A percentile compares a stretch with the other conserved stretches of the same genome.
Evolutionary conservation across 1,140 invertebrate species (phyloP).

Genomic region (Lordiphosa clarofinis): DNA sequence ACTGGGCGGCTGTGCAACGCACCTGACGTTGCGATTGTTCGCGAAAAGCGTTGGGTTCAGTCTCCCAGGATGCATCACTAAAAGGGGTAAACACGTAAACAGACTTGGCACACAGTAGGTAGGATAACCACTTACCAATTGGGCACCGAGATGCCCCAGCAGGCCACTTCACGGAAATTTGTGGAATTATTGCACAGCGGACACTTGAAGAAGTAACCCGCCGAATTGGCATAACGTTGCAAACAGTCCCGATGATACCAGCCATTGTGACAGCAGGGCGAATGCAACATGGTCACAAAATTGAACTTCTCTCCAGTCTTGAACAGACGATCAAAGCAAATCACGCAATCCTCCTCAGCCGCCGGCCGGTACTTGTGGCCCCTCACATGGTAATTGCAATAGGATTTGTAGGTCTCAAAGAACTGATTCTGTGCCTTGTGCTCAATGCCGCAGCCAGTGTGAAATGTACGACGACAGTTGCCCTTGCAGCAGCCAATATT

Average conservation of each 20-base stretch:
- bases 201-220: constrained; percentile 61
- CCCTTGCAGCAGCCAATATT: constrained; percentile 36
- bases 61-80: constrained; percentile 52
- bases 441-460: constrained; percentile 36
- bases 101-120: too few relatives aligned
- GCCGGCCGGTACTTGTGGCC: not conserved
- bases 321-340: constrained; percentile 30
- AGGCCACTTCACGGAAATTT: constrained; percentile 11
- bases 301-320: not conserved
- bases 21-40: constrained; percentile 10
- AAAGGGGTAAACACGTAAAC: not conserved
- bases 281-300: constrained; percentile 9
- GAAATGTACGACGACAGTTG: constrained; percentile 24
- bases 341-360: constrained; percentile 6
- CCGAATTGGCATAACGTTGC: constrained; percentile 41
- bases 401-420: constrained; percentile 29
- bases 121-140: constrained; percentile 24
- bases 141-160: constrained; percentile 39
- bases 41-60: constrained; percentile 19
- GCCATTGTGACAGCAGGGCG: constrained; percentile 44
- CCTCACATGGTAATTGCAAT: constrained; percentile 26
- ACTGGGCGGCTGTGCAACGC: constrained; percentile 1
- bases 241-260: constrained; percentile 51
- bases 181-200: constrained; percentile 46
- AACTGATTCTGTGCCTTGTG: constrained; percentile 30